Conservation (phyloP, 2,888 invertebrate genomes). For the Dascillus cervinus region DNA sequence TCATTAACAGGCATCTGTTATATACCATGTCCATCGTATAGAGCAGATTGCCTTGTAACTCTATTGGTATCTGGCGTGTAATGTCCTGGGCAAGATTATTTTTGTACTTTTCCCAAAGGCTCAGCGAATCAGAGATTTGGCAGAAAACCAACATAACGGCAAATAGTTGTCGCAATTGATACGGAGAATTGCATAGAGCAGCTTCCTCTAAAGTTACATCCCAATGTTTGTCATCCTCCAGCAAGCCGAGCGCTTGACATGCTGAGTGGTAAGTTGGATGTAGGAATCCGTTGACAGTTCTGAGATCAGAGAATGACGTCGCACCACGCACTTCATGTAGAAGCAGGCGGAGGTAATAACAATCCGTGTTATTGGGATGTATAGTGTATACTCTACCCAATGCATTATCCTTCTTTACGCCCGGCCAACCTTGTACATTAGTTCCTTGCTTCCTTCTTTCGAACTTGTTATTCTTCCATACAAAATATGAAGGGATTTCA, state of each 20-base stretch:
- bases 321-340: slow-evolving; percentile 25
- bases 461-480: slow-evolving; percentile 12
- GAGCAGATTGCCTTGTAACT: not conserved
- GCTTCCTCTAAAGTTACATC: slow-evolving; percentile 23
- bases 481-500: slow-evolving; percentile 14
- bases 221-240: slow-evolving; percentile 34
- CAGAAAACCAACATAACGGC: slow-evolving; percentile 19
- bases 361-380: slow-evolving; percentile 11
- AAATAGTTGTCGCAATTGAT: slow-evolving; percentile 18
- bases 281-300: slow-evolving; percentile 25
- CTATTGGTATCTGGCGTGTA: slow-evolving; percentile 4
- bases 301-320: slow-evolving; percentile 26
- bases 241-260: slow-evolving; percentile 24
- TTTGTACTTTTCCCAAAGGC: slow-evolving; percentile 22
- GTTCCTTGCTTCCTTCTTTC: slow-evolving; percentile 14
- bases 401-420: slow-evolving; percentile 5
- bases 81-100: slow-evolving; percentile 22
- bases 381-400: slow-evolving; percentile 15
- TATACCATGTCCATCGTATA: not conserved
- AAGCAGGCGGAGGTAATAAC: slow-evolving; percentile 17
- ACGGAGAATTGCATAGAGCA: slow-evolving; percentile 15
- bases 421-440: slow-evolving; percentile 6
- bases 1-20: slow-evolving; percentile 1
- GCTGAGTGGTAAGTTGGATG: slow-evolving; percentile 24
- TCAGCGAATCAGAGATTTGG: slow-evolving; percentile 11